Base-by-base conservation (phyloP, 1,140 invertebrate genomes). In the Tetragnatha versicolor region DNA sequence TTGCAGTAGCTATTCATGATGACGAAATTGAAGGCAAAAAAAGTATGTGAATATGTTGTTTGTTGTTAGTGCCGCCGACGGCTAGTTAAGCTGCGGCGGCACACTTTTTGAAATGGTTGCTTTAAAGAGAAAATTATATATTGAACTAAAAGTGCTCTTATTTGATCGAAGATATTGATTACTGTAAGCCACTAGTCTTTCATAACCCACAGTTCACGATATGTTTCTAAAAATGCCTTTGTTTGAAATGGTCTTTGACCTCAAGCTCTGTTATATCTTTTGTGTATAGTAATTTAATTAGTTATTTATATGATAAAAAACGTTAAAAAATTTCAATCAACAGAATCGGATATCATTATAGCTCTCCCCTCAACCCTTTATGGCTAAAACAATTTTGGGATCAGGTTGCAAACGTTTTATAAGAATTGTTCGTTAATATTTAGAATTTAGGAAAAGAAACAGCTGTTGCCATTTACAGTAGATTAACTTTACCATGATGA, bases 381-480 rank as follows among this genome's bases (percentile, higher is more conserved):
- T n/a, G n/a, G n/a, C n/a, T n/a, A n/a, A n/a, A n/a, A n/a, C n/a
- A n/a, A n/a, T n/a, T n/a, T 22, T 25, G 45, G 20, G n/a, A 70
- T 55, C 35, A 35, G 17, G 39, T 27, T 20, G 37, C 35, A 66
- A 39, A 63, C 27, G 37, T 66, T 51, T 70, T 70, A 51, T 53
- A 70, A 33, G 55, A 35, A 68, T 29, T 2, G 12, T 70, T 51
- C 68, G 49, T 53, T 53, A 70, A 70, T 35, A 20, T 51, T 31
- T 53, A 53, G 55, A 49, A 70, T 53, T 53, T 25, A 53, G 55
- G 68, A 39, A 55, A 51, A 51, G 42, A 53, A n/a, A 65, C 39
- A 53, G 47, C 68, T 70, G 68, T 70, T 70, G 68, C 68, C 49
- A 70, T 70, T 70, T 70, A 70, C 22, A 37, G 68, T 70, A 70